Base-by-base conservation (phyloP, 2,888 invertebrate genomes). In the Microplitis manilae region DNA sequence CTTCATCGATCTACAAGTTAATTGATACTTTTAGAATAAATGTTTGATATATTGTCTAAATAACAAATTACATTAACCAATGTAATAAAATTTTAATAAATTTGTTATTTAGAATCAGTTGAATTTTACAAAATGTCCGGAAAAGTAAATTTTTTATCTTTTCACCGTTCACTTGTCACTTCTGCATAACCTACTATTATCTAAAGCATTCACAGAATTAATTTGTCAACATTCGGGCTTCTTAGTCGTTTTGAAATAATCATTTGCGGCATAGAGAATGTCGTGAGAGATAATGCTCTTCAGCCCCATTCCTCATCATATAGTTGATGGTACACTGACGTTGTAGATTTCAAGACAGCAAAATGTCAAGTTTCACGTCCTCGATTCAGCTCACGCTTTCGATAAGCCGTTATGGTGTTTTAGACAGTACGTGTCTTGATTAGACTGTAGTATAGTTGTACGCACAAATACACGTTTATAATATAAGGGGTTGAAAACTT, bases 351-450 rank as follows among this genome's bases (percentile, higher is more conserved):
- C 61, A 50, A 50, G 41, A 64, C 69, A 68, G 64, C 64, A 40
- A 70, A 62, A 73, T 60, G 75, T 75, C 69, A 68, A 64, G 69
- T 75, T 68, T 79, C 77, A 75, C 78, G 77, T 79, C 76, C 77
- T 75, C 80, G 73, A 81, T 81, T 81, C 79, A 76, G 77, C 79
- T 80, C 81, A 81, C 81, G 79, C 73, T 75, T 77, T 71, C 79
- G 80, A 80, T 80, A 80, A 81, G 80, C 79, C 80, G 77, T 78
- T 77, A 77, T 77, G 77, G 79, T 77, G 80, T 78, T 79, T 39
- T 75, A 71, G 20, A 76, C 77, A 76, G 75, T 79, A 75, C 77
- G 77, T 77, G 79, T 80, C 77, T 70, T 74, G 76, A 68, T 75
- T 77, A 80, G 73, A 76, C 70, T 64, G 77, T 50, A 50, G 68